Conservation (phyloP, 2,888 invertebrate genomes). For the Dryobota labecula region DNA sequence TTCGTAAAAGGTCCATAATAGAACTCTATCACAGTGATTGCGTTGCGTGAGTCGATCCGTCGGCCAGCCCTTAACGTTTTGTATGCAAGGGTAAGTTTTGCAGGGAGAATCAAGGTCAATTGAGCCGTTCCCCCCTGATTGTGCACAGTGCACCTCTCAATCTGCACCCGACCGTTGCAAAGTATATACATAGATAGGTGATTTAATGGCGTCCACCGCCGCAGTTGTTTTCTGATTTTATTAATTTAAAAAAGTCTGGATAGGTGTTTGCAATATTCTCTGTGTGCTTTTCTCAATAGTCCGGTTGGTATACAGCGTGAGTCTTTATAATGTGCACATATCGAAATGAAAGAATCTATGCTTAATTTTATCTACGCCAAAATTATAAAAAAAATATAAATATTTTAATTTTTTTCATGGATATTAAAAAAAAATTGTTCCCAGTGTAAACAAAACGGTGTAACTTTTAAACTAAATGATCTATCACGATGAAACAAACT, state of each 20-base stretch:
- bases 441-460: too few relatives aligned
- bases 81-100: constrained; percentile 65
- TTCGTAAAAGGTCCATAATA: not conserved
- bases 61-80: constrained; percentile 48
- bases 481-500: too few relatives aligned
- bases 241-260: not conserved
- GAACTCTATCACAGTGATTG: constrained; percentile 44
- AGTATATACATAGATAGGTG: not conserved
- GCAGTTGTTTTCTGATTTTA: not conserved
- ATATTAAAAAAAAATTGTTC: too few relatives aligned
- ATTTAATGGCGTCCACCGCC: not conserved
- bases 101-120: constrained; percentile 77
- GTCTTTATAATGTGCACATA: too few relatives aligned
- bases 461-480: too few relatives aligned
- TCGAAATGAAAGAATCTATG: too few relatives aligned
- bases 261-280: not conserved
- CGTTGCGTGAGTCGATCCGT: constrained; percentile 56
- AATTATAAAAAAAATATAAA: too few relatives aligned
- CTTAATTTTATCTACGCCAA: too few relatives aligned
- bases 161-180: constrained; percentile 37
- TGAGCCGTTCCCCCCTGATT: constrained; percentile 25
- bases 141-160: constrained; percentile 15
- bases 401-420: too few relatives aligned
- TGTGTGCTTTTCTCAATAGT: not conserved
- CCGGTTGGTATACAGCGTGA: too few relatives aligned